Evolutionary conservation across 2,113 vertebrate species (phyloP).

Genomic region (Takifugu flavidus): DNA sequence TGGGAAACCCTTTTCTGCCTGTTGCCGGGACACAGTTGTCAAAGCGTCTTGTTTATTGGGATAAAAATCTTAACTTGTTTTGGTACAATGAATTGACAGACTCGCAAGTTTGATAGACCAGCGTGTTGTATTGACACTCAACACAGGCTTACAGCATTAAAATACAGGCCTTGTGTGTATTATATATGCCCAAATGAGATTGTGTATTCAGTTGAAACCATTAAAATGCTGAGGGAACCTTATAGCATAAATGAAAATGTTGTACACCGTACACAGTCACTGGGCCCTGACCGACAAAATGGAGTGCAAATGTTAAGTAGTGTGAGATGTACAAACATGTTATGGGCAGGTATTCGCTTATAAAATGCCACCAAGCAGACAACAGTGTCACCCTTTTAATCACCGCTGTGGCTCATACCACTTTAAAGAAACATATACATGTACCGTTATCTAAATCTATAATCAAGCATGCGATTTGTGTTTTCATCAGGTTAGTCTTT

Average conservation of each 20-base stretch:
- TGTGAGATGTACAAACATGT: constrained; percentile 75
- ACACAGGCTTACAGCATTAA: constrained; percentile 73
- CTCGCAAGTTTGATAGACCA: constrained; percentile 67
- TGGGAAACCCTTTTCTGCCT: background rate
- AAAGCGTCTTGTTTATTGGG: constrained; percentile 8
- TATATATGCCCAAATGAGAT: constrained; percentile 60
- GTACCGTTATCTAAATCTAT: too few relatives aligned
- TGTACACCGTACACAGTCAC: constrained; percentile 76
- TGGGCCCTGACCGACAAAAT: constrained; percentile 81
- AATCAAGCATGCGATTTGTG: too few relatives aligned
- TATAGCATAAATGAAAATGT: constrained; percentile 79
- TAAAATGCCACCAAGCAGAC: constrained; percentile 62
- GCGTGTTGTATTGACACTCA: constrained; percentile 62
- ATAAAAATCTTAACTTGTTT: constrained; percentile 54
- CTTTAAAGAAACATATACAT: constrained; percentile 1
- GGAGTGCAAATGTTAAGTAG: constrained; percentile 82
- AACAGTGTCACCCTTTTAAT: background rate
- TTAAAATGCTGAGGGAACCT: constrained; percentile 74
- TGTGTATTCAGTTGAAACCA: constrained; percentile 71
- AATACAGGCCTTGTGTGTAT: constrained; percentile 55
- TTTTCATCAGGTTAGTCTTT: too few relatives aligned
- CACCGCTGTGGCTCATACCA: constrained; percentile 15
- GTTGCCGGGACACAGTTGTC: background rate
- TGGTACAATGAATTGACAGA: constrained; percentile 67
- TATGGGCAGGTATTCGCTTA: constrained; percentile 73